Conservation (phyloP, 2,888 invertebrate genomes). For the Scaptomyza tumidula region DNA sequence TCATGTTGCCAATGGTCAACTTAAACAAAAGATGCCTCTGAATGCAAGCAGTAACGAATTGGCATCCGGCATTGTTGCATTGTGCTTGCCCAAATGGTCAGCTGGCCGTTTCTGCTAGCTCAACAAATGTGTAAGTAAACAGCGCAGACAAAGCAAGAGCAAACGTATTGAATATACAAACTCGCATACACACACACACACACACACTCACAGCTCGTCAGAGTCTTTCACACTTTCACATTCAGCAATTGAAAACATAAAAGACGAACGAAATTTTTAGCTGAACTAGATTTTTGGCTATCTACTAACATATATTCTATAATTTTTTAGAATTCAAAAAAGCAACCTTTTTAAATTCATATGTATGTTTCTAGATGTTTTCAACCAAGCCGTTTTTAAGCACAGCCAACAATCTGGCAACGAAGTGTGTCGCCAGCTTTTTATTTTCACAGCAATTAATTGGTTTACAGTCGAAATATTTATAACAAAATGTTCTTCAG, state of each 20-base stretch:
- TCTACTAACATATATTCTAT: no score
- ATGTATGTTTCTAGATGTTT: no score
- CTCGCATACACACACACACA: not conserved
- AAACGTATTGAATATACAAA: not conserved
- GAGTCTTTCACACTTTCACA: not conserved
- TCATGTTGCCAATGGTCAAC: not conserved
- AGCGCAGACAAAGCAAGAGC: not conserved
- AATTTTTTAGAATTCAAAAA: no score
- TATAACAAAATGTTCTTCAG: not conserved
- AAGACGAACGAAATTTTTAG: no score
- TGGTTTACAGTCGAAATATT: slow-evolving; percentile 9
- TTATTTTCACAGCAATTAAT: slow-evolving; percentile 6
- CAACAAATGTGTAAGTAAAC: not conserved
- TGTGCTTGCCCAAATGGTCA: slow-evolving; percentile 2
- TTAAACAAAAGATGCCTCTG: slow-evolving; percentile 10
- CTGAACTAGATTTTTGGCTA: no score
- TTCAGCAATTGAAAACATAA: no score
- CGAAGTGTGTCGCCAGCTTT: slow-evolving; percentile 8
- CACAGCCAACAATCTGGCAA: slow-evolving; percentile 16
- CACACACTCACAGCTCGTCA: not conserved
- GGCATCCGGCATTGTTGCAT: slow-evolving; percentile 10
- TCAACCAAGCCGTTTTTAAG: slow-evolving; percentile 16
- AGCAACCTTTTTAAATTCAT: no score
- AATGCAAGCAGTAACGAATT: not conserved
- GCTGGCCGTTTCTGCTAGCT: not conserved